Percentiles rank a stretch among this genome's conserved stretches.
Conservation (phyloP, 2,888 invertebrate genomes). For the Tipula lateralis region DNA sequence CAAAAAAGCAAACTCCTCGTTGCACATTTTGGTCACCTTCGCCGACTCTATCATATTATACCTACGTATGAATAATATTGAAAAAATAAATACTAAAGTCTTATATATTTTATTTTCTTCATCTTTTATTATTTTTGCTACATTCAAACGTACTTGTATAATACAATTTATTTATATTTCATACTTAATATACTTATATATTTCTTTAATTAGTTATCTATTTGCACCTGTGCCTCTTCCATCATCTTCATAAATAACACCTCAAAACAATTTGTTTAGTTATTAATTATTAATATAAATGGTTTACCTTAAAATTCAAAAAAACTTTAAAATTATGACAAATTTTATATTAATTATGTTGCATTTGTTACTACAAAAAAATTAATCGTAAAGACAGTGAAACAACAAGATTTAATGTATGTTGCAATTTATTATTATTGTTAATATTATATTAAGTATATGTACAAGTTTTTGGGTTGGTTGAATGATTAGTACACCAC, state of each 20-base stretch:
- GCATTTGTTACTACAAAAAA: not conserved
- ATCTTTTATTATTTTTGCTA: not conserved
- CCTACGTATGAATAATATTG: not conserved
- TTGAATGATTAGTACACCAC: not conserved
- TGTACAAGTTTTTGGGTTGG: not conserved
- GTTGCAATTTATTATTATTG: slow-evolving; percentile 6
- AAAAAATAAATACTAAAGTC: not conserved
- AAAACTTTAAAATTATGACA: not conserved
- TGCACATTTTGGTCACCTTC: not conserved
- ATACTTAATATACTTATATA: not conserved
- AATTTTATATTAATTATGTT: not conserved
- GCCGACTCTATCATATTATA: not conserved
- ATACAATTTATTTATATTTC: not conserved
- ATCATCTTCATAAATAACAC: not conserved
- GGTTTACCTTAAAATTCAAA: not conserved
- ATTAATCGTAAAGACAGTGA: not conserved
- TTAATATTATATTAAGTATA: no score
- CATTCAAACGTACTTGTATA: not conserved
- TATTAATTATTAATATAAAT: not conserved
- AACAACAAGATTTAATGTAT: not conserved
- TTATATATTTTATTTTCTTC: not conserved
- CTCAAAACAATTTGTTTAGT: not conserved
- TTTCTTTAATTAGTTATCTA: not conserved
- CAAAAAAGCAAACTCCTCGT: not conserved
- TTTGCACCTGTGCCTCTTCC: not conserved